These are phyloP conservation scores for Ceuthmochares aereus DNA, from an alignment of 2,113 vertebrate genomes.

Conservation along the genomic window DNA sequence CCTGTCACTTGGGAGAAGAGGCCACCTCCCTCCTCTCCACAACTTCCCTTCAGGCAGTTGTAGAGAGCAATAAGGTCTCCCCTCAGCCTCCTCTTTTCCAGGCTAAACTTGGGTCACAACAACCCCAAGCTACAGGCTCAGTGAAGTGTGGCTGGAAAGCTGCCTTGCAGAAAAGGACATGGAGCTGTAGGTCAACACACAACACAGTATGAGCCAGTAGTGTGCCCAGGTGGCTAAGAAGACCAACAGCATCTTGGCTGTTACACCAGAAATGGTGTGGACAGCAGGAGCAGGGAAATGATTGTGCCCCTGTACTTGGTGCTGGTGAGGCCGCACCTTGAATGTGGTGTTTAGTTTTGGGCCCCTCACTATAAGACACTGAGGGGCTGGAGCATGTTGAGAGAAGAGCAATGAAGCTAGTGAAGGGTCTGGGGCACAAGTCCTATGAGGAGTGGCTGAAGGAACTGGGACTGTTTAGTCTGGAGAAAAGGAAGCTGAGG, in stretches of 20 bases:
- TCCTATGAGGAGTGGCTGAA: fast-evolving
- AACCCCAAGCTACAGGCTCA: too few relatives aligned
- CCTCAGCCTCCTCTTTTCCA: too few relatives aligned
- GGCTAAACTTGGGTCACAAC: background rate
- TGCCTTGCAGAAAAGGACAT: fast-evolving
- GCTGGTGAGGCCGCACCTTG: fast-evolving
- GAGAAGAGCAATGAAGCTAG: background rate
- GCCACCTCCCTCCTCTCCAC: too few relatives aligned
- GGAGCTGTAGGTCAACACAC: fast-evolving
- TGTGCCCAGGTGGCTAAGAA: background rate
- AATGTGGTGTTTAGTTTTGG: background rate
- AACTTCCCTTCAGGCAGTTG: too few relatives aligned
- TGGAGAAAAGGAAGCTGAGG: background rate
- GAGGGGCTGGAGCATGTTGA: background rate
- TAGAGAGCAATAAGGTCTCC: too few relatives aligned
- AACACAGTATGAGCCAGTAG: background rate
- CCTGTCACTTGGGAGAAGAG: too few relatives aligned
- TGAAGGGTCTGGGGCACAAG: fast-evolving
- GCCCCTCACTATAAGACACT: background rate
- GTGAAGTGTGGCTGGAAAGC: background rate
- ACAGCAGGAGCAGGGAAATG: background rate
- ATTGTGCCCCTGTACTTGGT: fast-evolving
- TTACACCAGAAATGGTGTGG: fast-evolving
- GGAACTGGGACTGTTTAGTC: background rate
- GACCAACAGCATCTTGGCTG: background rate